Evolutionary conservation across 2,113 vertebrate genomes (phyloP).

Genomic region (Entelurus aequoreus): DNA sequence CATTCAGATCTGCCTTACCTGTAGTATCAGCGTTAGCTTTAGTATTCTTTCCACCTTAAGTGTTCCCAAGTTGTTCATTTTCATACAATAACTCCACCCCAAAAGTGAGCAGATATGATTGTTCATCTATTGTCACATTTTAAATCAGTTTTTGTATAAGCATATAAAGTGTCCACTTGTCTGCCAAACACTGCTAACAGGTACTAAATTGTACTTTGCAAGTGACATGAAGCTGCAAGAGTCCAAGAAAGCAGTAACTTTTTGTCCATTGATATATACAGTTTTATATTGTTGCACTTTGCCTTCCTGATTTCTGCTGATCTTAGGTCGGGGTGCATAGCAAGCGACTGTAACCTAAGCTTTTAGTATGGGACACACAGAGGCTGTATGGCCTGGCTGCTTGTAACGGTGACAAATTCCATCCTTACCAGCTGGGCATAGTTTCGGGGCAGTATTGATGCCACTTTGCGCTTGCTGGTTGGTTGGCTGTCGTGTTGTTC

Average conservation of each 20-base stretch:
- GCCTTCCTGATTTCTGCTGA: background rate
- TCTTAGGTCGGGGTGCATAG: background rate
- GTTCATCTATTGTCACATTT: too few relatives aligned
- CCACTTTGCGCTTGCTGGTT: background rate
- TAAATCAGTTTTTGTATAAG: too few relatives aligned
- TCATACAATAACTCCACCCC: too few relatives aligned
- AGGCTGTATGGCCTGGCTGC: slow-evolving; percentile 5
- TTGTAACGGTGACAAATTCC: background rate
- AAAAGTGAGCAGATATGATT: too few relatives aligned
- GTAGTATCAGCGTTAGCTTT: too few relatives aligned
- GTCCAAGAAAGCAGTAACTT: background rate
- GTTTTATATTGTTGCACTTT: background rate
- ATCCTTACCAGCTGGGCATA: background rate
- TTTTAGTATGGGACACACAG: background rate
- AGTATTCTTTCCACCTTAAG: too few relatives aligned
- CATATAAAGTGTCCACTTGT: too few relatives aligned
- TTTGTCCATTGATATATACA: background rate
- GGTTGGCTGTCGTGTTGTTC: background rate
- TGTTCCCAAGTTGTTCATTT: too few relatives aligned
- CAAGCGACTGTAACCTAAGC: background rate
- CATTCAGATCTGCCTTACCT: too few relatives aligned
- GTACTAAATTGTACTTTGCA: background rate
- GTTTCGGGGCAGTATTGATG: background rate
- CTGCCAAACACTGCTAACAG: too few relatives aligned
- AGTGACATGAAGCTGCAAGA: background rate